phyloP scores from a whole-genome alignment of 2,113 vertebrate species.

The Tachuris rubrigastra region DNA sequence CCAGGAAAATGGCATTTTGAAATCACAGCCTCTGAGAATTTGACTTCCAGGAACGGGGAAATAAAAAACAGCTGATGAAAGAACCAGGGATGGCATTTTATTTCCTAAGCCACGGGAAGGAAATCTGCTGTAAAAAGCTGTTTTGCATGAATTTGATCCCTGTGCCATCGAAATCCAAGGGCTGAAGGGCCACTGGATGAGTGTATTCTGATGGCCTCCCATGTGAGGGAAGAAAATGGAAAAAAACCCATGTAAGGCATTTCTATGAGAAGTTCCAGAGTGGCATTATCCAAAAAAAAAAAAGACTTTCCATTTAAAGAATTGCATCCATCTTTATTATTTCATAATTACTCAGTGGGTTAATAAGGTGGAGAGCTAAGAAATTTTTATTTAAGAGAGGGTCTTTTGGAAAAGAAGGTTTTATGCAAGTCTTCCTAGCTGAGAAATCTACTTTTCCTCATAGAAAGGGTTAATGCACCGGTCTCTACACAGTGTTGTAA shows the following conservation, averaged over 20 bases:
- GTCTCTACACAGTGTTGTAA: neutral
- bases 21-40: neutral
- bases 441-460: neutral
- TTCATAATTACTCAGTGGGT: neutral
- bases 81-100: neutral
- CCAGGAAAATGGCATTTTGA: conserved; percentile 20
- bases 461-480: neutral
- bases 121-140: neutral
- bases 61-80: neutral
- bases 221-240: neutral
- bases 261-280: neutral
- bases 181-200: neutral
- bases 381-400: neutral
- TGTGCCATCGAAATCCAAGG: neutral
- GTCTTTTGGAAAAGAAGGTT: neutral
- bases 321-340: neutral
- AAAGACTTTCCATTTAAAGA: neutral
- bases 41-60: conserved; percentile 22
- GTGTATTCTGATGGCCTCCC: neutral
- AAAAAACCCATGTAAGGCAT: neutral
- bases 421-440: neutral
- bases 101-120: neutral
- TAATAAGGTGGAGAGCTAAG: neutral
- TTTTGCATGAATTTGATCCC: neutral
- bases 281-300: neutral